Evolutionary conservation across 2,113 vertebrate species (phyloP).

Genomic region (Platysternon megacephalum): DNA sequence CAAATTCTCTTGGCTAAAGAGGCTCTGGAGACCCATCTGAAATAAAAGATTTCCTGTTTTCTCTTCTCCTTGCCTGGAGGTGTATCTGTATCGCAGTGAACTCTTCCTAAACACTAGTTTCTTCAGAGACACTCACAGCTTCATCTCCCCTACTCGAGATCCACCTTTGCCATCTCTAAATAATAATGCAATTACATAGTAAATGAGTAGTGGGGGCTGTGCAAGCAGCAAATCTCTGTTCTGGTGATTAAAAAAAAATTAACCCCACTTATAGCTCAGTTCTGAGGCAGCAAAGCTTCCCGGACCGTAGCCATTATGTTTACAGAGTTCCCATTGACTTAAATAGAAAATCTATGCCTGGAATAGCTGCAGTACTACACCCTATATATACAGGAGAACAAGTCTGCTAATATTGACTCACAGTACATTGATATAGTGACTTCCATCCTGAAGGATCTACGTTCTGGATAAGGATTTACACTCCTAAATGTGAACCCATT

Average conservation of each 20-base stretch:
- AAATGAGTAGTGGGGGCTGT: not conserved
- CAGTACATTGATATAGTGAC: not conserved
- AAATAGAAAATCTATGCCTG: not conserved
- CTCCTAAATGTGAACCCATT: not conserved
- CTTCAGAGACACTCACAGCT: constrained; percentile 49
- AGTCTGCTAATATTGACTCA: not conserved
- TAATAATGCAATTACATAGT: constrained; percentile 12
- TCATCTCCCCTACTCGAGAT: constrained; percentile 22
- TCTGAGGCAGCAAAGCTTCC: not conserved
- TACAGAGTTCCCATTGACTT: not conserved
- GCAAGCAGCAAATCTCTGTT: not conserved
- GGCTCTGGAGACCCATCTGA: constrained; percentile 27
- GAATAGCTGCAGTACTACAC: not conserved
- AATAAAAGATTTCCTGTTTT: constrained; percentile 17
- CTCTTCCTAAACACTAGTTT: constrained; percentile 21
- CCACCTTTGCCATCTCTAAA: constrained; percentile 35
- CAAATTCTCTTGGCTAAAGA: constrained; percentile 49
- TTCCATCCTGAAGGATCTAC: not conserved
- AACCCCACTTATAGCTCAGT: not conserved
- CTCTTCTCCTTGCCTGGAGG: constrained; percentile 1
- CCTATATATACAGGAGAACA: not conserved
- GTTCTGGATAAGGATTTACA: not conserved
- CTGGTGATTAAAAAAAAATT: not conserved
- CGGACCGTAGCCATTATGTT: not conserved
- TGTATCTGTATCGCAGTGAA: constrained; percentile 33